Percentiles rank a stretch among this genome's conserved stretches.
These are phyloP conservation scores for Tribolium madens DNA, from an alignment of 1,140 invertebrate species.

Conservation along the genomic window DNA sequence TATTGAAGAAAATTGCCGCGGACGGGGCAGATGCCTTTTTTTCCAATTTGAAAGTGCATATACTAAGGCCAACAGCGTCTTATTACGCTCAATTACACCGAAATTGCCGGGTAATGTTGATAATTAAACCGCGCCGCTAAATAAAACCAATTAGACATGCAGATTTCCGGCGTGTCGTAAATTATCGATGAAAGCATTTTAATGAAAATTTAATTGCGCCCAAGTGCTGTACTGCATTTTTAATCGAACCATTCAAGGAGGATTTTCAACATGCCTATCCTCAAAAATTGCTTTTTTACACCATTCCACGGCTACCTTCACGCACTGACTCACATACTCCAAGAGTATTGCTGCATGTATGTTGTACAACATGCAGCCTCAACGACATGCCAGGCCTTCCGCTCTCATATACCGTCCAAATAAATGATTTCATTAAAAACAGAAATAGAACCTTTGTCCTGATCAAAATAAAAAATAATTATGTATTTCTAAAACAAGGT, in stretches of 20 bases:
- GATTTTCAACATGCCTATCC: conserved; percentile 10
- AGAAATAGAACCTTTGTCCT: too few species aligned
- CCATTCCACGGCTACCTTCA: conserved; percentile 14
- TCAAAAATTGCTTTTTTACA: conserved; percentile 40
- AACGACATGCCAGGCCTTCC: background rate
- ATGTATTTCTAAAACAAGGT: too few species aligned
- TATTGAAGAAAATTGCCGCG: conserved; percentile 45
- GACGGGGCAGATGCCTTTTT: conserved; percentile 6
- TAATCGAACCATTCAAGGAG: conserved; percentile 18
- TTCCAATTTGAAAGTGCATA: conserved; percentile 22
- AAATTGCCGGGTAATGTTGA: conserved; percentile 41
- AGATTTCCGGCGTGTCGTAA: conserved; percentile 47
- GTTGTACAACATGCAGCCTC: too few species aligned
- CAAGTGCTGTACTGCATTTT: conserved; percentile 44
- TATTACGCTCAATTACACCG: conserved; percentile 37
- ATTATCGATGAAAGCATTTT: conserved; percentile 48
- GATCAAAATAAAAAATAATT: too few species aligned
- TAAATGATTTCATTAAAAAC: too few species aligned
- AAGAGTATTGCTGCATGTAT: background rate
- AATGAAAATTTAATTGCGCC: conserved; percentile 52
- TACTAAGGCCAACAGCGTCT: conserved; percentile 5
- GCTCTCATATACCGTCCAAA: too few species aligned
- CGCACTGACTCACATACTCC: background rate
- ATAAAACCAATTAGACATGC: conserved; percentile 47
- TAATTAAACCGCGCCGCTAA: conserved; percentile 46